phyloP scores from a whole-genome alignment of 2,113 vertebrate species.

The Myiagra hebetior region DNA sequence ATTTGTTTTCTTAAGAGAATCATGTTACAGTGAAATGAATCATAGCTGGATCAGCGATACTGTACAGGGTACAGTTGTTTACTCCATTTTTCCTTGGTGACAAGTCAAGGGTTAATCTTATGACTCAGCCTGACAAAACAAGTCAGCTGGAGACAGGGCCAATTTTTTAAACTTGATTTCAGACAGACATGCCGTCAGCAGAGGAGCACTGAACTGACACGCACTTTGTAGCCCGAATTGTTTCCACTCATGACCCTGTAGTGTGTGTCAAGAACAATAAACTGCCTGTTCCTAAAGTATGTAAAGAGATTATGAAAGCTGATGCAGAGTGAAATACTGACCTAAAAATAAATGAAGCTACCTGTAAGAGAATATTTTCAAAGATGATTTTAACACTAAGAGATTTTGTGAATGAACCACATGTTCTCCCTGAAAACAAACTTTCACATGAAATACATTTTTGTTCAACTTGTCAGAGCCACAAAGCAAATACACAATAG shows the following conservation, averaged over 20 bases:
- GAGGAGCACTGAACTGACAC: constrained; percentile 65
- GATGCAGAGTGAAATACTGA: constrained; percentile 34
- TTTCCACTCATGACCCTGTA: constrained; percentile 65
- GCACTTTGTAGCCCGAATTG: constrained; percentile 67
- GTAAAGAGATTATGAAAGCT: constrained; percentile 62
- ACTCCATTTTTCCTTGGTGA: constrained; percentile 63
- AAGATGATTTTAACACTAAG: background rate
- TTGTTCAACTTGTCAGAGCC: background rate
- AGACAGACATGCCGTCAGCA: constrained; percentile 71
- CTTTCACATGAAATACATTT: background rate
- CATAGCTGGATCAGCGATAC: constrained; percentile 55
- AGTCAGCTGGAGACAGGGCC: constrained; percentile 77
- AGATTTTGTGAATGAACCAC: constrained; percentile 15
- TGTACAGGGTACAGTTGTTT: constrained; percentile 70
- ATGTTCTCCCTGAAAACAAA: background rate
- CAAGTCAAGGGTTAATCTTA: constrained; percentile 79
- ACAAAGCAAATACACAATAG: background rate
- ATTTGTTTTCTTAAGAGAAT: constrained; percentile 68
- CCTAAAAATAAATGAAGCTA: constrained; percentile 46
- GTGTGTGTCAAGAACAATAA: constrained; percentile 63
- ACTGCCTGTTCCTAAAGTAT: constrained; percentile 56
- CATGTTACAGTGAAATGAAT: constrained; percentile 70
- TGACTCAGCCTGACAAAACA: constrained; percentile 75
- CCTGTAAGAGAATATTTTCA: constrained; percentile 6
- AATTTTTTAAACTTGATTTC: constrained; percentile 76